phyloP scores from a whole-genome alignment of 64 coral and sea anemone species.

The Catalaphyllia jardinei region DNA sequence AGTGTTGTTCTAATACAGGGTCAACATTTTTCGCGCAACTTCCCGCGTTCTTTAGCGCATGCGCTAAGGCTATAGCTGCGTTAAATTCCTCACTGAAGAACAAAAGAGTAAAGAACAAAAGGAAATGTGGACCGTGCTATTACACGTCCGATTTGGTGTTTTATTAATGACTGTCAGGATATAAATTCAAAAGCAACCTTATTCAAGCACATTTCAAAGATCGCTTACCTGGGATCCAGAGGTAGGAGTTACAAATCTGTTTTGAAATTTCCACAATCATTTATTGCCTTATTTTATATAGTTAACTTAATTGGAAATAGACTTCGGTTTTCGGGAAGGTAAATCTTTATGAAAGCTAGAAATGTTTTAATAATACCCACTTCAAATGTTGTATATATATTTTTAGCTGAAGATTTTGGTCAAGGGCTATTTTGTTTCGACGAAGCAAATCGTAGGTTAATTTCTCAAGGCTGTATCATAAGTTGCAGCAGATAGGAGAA shows the following conservation, averaged over 20 bases:
- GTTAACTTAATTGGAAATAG: neutral
- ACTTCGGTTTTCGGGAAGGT: neutral
- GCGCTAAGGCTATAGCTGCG: constrained; percentile 12
- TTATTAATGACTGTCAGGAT: constrained; percentile 57
- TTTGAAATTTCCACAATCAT: neutral
- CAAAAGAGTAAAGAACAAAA: neutral
- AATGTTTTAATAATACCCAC: neutral
- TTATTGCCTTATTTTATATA: neutral
- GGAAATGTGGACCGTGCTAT: constrained; percentile 26
- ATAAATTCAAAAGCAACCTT: constrained; percentile 54
- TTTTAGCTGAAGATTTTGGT: neutral
- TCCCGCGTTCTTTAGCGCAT: neutral
- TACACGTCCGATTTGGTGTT: constrained; percentile 57
- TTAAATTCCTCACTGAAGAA: constrained; percentile 19
- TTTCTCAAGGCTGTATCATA: too few species aligned
- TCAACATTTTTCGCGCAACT: neutral
- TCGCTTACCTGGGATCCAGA: constrained; percentile 51
- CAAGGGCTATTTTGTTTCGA: too few species aligned
- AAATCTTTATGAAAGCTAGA: neutral
- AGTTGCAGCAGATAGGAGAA: too few species aligned
- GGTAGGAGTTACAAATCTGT: constrained; percentile 6
- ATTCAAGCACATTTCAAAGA: constrained; percentile 72
- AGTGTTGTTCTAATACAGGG: too few species aligned
- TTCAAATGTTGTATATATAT: neutral
- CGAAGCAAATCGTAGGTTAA: too few species aligned